Conservation (phyloP, 2,888 invertebrate species). For the Epirrhoe tristata region DNA sequence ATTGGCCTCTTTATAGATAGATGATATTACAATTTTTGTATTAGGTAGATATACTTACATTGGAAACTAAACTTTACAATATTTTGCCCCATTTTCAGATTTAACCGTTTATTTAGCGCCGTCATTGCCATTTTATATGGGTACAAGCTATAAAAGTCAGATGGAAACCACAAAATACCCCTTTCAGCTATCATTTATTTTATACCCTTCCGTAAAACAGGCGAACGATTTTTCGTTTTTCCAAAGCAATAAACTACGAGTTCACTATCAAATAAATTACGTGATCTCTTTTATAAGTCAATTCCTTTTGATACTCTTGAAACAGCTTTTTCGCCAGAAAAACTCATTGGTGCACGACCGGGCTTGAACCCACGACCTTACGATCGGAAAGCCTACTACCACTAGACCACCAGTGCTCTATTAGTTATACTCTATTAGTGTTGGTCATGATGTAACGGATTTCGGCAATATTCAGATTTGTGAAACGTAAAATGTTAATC, state of each 20-base stretch:
- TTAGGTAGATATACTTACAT: too few relatives aligned
- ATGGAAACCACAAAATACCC: slow-evolving; percentile 37
- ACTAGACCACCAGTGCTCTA: too few relatives aligned
- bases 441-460: too few relatives aligned
- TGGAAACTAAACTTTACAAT: neutral
- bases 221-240: slow-evolving; percentile 32
- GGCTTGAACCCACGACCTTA: too few relatives aligned
- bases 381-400: too few relatives aligned
- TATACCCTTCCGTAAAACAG: slow-evolving; percentile 38
- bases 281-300: slow-evolving; percentile 8
- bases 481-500: too few relatives aligned
- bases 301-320: slow-evolving; percentile 2
- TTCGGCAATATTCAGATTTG: too few relatives aligned
- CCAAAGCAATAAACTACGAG: slow-evolving; percentile 18
- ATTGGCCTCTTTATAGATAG: too few relatives aligned
- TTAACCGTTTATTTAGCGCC: slow-evolving; percentile 33
- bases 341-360: too few relatives aligned
- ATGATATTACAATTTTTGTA: too few relatives aligned
- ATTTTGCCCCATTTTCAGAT: slow-evolving; percentile 24
- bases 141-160: slow-evolving; percentile 36
- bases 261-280: slow-evolving; percentile 18
- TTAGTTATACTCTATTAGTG: too few relatives aligned
- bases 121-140: slow-evolving; percentile 38
- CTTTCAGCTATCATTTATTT: slow-evolving; percentile 38
- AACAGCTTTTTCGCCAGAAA: neutral